Evolutionary conservation across 2,888 invertebrate species (phyloP), one percentile per base, ranked within the genome.

Genomic region (Agriopis marginaria): DNA sequence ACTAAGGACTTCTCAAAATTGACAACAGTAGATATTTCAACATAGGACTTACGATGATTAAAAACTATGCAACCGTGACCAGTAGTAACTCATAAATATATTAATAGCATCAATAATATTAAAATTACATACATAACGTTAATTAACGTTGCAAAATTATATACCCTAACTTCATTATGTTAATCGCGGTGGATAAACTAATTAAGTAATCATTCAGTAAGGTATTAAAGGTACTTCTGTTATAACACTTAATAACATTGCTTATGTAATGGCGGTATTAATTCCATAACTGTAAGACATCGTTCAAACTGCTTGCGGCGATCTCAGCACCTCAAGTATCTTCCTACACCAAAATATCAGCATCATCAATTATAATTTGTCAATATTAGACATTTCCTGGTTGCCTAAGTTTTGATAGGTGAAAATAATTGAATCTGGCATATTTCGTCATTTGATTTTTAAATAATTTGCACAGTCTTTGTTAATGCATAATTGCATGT

Each of bases 281-380:
- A 63, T 69, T 69, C 60, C 44, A 66, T 71, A 66, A 6, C 45
- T 12, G 55, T 23, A 5, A 51, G 54, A 49, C 49, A 49, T 14
- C n/a, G 49, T 49, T 49, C 14, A 61, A 56, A 49, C 23, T 23
- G 75, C 76, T 72, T 54, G 72, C 63, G 68, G 75, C 73, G 32
- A 63, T 75, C 61, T 70, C 50, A 58, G 68, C 75, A 71, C 66
- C 49, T 72, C 70, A 55, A 73, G 69, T 70, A 54, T 70, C 75
- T 74, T 74, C 75, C 70, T 74, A 75, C 73, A 70, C 68, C 61
- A 12, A 74, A 72, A 70, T 58, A 63, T 75, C 63, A 66, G 66
- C 72, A 79, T 79, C 82, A 82, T 80, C 73, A 82, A 73, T 75
- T 78, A 79, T 81, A 77, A 80, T 82, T 79, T 75, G 75, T 73